A percentile compares a stretch with the other conserved stretches of the same genome.
These are phyloP conservation scores for Clitarchus hookeri DNA, from an alignment of 2,888 invertebrate genomes.

Conservation along the genomic window DNA sequence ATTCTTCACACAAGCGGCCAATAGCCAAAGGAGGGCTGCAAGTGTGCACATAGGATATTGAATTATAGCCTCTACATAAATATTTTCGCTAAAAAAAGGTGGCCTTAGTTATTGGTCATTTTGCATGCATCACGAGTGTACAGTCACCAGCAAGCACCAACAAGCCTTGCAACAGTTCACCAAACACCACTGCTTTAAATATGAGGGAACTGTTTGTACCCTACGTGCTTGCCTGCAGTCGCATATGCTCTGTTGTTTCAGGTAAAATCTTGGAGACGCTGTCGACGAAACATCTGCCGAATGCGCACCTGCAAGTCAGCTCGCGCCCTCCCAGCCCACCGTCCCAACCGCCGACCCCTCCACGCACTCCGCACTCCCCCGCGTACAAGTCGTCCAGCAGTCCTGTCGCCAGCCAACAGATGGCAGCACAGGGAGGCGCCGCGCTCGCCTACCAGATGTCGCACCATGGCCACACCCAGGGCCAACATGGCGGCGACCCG, in stretches of 20 bases:
- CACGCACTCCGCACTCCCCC: conserved; percentile 57
- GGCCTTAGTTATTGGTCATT: too few relatives aligned
- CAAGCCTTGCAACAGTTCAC: too few relatives aligned
- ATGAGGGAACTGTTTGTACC: not conserved
- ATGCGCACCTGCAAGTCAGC: conserved; percentile 28
- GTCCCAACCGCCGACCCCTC: conserved; percentile 59
- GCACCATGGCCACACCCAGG: conserved; percentile 34
- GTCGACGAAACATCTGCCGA: conserved; percentile 35
- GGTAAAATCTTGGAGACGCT: conserved; percentile 59
- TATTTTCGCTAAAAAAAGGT: too few relatives aligned
- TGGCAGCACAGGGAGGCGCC: conserved; percentile 50
- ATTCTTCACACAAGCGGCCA: too few relatives aligned
- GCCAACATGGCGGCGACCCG: conserved; percentile 29
- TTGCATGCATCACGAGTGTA: too few relatives aligned
- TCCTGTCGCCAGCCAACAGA: conserved; percentile 22
- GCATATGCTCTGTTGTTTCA: conserved; percentile 48
- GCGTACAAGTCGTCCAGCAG: conserved; percentile 35
- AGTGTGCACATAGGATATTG: too few relatives aligned
- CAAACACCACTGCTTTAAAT: too few relatives aligned
- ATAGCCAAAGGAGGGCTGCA: too few relatives aligned
- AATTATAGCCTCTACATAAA: too few relatives aligned
- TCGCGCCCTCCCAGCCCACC: conserved; percentile 47
- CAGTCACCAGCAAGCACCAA: too few relatives aligned
- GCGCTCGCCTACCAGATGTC: conserved; percentile 53
- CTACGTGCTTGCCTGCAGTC: not conserved